Evolutionary conservation across 2,797 vertebrate genomes (phyloP).

Genomic region (Mormyrops attenuatus): DNA sequence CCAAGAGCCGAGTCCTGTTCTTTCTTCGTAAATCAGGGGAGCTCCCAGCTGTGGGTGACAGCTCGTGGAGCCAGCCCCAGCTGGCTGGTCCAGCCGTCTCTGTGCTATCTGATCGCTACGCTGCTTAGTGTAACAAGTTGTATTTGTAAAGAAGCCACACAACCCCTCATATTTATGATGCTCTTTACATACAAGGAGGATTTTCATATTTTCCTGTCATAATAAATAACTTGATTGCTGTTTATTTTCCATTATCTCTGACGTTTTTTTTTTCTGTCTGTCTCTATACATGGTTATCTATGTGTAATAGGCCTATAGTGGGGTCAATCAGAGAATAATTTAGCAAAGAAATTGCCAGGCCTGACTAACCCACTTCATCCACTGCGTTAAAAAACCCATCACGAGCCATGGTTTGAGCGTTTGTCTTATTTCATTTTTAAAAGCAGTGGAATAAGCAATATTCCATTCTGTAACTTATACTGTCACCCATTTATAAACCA

Average conservation of each 20-base stretch:
- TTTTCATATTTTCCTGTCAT: neutral
- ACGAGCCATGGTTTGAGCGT: neutral
- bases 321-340: neutral
- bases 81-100: slow-evolving; percentile 18
- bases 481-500: slow-evolving; percentile 3
- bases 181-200: slow-evolving; percentile 34
- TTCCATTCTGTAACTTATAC: neutral
- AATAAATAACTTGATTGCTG: neutral
- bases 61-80: slow-evolving; percentile 27
- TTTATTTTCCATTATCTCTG: neutral
- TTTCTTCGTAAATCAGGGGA: slow-evolving; percentile 50
- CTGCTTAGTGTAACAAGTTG: slow-evolving; percentile 37
- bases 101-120: slow-evolving; percentile 30
- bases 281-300: neutral
- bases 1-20: slow-evolving; percentile 23
- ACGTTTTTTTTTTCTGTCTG: neutral
- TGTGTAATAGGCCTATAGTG: neutral
- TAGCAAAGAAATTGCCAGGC: neutral
- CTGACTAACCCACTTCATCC: neutral
- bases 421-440: neutral
- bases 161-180: slow-evolving; percentile 39
- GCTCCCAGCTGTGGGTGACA: slow-evolving; percentile 49
- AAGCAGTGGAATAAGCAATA: neutral
- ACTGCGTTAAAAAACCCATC: neutral
- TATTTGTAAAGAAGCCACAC: slow-evolving; percentile 54